Conservation (phyloP, 1,140 invertebrate genomes). For the Antheraea pernyi region DNA sequence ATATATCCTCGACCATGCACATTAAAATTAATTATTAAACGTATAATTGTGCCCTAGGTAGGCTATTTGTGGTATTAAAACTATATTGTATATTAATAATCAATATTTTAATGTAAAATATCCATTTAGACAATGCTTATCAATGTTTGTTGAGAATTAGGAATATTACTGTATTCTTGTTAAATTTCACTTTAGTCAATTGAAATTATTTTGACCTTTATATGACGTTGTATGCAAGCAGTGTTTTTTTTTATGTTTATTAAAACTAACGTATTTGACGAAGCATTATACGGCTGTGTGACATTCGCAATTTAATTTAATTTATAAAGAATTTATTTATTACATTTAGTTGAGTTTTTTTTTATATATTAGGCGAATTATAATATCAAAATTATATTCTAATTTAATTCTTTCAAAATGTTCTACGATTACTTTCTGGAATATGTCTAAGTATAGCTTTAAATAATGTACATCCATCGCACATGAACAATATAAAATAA, state of each 20-base stretch:
- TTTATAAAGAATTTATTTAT: constrained; percentile 27
- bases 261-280: neutral
- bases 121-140: no score
- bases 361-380: neutral
- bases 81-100: no score
- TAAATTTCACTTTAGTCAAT: no score
- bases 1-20: neutral
- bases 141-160: no score
- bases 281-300: constrained; percentile 33
- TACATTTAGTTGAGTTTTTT: constrained; percentile 1
- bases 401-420: neutral
- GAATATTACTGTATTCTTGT: no score
- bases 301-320: constrained; percentile 7
- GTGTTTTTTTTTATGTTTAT: neutral
- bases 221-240: neutral
- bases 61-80: no score
- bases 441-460: neutral
- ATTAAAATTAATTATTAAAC: no score
- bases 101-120: no score
- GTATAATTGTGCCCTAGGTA: no score
- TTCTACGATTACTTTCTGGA: neutral
- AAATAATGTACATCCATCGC: neutral
- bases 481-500: constrained; percentile 1
- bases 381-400: neutral
- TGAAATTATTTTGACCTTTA: no score